Conservation (phyloP, 2,888 invertebrate genomes). For the Xanthia icteritia region DNA sequence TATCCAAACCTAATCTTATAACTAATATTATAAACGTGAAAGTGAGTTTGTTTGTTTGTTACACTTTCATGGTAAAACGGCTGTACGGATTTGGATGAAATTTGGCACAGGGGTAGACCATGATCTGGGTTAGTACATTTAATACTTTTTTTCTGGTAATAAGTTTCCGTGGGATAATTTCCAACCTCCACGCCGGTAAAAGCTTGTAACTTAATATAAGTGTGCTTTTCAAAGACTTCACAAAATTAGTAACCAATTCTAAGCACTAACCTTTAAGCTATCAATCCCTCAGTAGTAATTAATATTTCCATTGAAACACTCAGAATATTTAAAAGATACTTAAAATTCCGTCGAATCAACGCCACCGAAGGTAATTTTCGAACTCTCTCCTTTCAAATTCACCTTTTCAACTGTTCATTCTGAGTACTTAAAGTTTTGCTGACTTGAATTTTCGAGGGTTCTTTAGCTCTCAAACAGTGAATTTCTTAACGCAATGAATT, state of each 20-base stretch:
- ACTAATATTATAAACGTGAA: not conserved
- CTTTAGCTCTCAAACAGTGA: conserved; percentile 37
- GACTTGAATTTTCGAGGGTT: conserved; percentile 29
- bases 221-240: not conserved
- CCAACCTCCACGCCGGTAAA: too few relatives aligned
- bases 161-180: too few relatives aligned
- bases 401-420: conserved; percentile 49
- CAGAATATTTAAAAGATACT: conserved; percentile 18
- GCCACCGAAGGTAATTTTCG: conserved; percentile 6
- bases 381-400: conserved; percentile 27
- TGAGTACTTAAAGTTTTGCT: conserved; percentile 43
- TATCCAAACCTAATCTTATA: too few relatives aligned
- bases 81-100: too few relatives aligned
- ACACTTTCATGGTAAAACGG: not conserved
- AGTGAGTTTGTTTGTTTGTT: not conserved
- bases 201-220: too few relatives aligned
- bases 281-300: not conserved
- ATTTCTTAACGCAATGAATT: conserved; percentile 58
- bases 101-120: too few relatives aligned
- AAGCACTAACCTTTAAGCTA: not conserved
- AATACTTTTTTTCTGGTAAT: too few relatives aligned
- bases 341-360: conserved; percentile 21
- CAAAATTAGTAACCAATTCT: not conserved
- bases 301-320: conserved; percentile 16
- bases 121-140: too few relatives aligned